A percentile compares a stretch with the other conserved stretches of the same genome.
phyloP scores from a whole-genome alignment of 2,113 vertebrate genomes.

The Cebidichthys violaceus region DNA sequence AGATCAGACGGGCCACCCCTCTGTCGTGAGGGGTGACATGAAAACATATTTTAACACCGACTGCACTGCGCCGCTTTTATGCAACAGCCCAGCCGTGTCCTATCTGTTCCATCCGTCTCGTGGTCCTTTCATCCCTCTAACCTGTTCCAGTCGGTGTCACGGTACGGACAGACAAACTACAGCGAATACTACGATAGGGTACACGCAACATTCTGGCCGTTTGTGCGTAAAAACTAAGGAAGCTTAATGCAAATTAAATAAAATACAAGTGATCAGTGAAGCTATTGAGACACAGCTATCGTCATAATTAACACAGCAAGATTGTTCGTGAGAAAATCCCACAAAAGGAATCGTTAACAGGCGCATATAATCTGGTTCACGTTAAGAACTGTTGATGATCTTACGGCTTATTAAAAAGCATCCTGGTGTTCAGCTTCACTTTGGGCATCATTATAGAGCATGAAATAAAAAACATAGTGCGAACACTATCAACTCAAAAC shows the following conservation, averaged over 20 bases:
- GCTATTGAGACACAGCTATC: background rate
- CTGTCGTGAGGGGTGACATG: conserved; percentile 60
- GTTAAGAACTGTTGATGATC: background rate
- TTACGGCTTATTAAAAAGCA: background rate
- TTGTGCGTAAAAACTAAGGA: background rate
- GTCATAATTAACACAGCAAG: background rate
- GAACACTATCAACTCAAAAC: background rate
- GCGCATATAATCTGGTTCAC: background rate
- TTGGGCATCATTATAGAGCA: background rate
- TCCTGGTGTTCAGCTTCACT: background rate
- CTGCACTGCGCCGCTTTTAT: conserved; percentile 66
- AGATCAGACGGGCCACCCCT: conserved; percentile 57
- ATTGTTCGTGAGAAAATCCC: background rate
- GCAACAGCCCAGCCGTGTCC: conserved; percentile 55
- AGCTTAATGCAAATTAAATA: background rate
- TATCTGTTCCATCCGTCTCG: conserved; percentile 65
- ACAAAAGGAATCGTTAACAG: background rate
- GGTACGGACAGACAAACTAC: conserved; percentile 28
- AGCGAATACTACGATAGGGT: background rate
- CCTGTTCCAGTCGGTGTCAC: conserved; percentile 49
- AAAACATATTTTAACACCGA: conserved; percentile 57
- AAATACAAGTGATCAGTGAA: background rate
- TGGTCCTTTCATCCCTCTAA: conserved; percentile 55
- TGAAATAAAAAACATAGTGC: background rate
- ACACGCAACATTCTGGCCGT: background rate